phyloP scores from a whole-genome alignment of 2,113 vertebrate genomes.

The Rhabdornis inornatus region DNA sequence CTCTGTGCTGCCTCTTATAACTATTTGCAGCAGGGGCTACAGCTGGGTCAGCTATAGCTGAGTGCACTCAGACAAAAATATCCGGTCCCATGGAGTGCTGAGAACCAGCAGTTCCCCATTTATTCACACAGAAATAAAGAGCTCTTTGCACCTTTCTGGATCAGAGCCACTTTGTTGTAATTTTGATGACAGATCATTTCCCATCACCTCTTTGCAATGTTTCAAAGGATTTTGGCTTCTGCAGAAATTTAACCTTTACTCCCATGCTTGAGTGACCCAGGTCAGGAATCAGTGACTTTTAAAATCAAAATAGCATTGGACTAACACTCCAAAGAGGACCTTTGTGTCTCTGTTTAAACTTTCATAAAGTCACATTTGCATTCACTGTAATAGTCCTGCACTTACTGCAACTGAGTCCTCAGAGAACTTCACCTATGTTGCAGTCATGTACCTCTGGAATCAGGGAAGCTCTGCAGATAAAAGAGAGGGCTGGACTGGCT shows the following conservation, averaged over 20 bases:
- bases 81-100: background rate
- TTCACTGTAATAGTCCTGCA: background rate
- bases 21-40: background rate
- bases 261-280: background rate
- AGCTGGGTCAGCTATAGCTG: background rate
- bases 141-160: background rate
- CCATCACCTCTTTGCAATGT: background rate
- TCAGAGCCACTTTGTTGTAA: background rate
- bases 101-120: background rate
- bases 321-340: background rate
- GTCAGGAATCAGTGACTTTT: background rate
- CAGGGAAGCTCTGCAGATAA: background rate
- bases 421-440: background rate
- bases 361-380: background rate
- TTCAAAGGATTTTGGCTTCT: constrained; percentile 11
- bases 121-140: background rate
- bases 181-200: background rate
- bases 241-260: background rate
- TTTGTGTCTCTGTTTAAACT: background rate
- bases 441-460: background rate
- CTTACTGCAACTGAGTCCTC: background rate
- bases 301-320: background rate
- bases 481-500: background rate
- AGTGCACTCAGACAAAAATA: background rate
- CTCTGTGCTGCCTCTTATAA: background rate